Evolutionary conservation across 23 tunicate genomes (phyloP).

Genomic region (Aplidium turbinatum): DNA sequence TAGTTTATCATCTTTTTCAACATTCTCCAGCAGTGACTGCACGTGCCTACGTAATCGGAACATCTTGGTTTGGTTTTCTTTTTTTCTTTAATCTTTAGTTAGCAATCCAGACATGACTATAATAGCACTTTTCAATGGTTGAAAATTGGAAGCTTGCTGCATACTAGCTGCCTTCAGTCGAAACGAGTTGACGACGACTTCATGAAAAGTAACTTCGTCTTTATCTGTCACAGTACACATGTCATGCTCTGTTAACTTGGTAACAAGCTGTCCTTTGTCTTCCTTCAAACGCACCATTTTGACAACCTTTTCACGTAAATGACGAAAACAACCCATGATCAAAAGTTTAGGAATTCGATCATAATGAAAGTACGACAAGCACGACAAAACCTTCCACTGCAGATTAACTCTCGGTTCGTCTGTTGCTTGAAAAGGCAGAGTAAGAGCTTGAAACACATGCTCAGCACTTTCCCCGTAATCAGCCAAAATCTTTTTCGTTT

Average conservation of each 20-base stretch:
- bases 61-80: neutral
- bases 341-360: conserved; percentile 8
- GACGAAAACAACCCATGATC: neutral
- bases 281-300: neutral
- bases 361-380: conserved; percentile 27
- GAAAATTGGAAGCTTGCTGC: no score
- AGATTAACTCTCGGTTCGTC: neutral
- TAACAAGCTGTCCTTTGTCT: conserved; percentile 4
- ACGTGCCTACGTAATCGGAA: conserved; percentile 1
- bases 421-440: conserved; percentile 14
- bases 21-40: neutral
- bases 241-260: neutral
- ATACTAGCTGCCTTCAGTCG: neutral
- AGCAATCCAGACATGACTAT: conserved; percentile 6
- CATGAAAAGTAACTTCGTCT: conserved; percentile 23
- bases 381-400: conserved; percentile 27
- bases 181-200: conserved; percentile 15
- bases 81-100: conserved; percentile 23
- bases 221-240: conserved; percentile 17
- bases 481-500: neutral
- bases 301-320: neutral
- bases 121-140: conserved; percentile 5
- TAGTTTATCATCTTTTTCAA: neutral
- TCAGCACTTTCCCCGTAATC: conserved; percentile 21
- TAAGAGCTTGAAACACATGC: conserved; percentile 24